Evolutionary conservation across 2,797 vertebrate species (phyloP).

Genomic region (Orestias chungarensis): DNA sequence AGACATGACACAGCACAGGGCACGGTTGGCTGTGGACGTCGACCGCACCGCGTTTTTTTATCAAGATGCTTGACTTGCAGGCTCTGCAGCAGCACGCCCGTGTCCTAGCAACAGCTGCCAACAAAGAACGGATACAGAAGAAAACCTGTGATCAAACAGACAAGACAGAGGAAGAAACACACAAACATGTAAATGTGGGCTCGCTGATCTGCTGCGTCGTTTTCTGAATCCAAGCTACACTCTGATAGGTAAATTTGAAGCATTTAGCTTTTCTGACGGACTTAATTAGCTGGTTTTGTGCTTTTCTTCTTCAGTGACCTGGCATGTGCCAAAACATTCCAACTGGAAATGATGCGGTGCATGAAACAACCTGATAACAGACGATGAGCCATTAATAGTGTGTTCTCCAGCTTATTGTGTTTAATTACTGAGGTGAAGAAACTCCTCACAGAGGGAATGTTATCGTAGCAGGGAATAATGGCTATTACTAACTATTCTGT

Average conservation of each 20-base stretch:
- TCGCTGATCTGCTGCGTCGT: not conserved
- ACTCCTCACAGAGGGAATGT: not conserved
- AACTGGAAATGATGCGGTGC: not conserved
- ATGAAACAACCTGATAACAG: not conserved
- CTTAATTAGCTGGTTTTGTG: not conserved
- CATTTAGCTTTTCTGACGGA: conserved; percentile 2
- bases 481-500: too few relatives aligned
- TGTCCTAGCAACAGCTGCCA: conserved; percentile 50
- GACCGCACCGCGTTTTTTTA: conserved; percentile 16
- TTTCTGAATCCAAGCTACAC: not conserved
- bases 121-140: not conserved
- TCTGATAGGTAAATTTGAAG: not conserved
- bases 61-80: conserved; percentile 4
- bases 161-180: not conserved
- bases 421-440: not conserved
- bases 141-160: not conserved
- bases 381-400: conserved; percentile 1
- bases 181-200: not conserved
- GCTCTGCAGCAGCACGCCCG: conserved; percentile 21
- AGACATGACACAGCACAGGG: conserved; percentile 40
- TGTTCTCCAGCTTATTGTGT: not conserved
- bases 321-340: not conserved
- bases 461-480: not conserved
- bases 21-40: conserved; percentile 15
- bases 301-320: not conserved